Evolutionary conservation across 2,113 vertebrate species (phyloP).

Genomic region (Picathartes gymnocephalus): DNA sequence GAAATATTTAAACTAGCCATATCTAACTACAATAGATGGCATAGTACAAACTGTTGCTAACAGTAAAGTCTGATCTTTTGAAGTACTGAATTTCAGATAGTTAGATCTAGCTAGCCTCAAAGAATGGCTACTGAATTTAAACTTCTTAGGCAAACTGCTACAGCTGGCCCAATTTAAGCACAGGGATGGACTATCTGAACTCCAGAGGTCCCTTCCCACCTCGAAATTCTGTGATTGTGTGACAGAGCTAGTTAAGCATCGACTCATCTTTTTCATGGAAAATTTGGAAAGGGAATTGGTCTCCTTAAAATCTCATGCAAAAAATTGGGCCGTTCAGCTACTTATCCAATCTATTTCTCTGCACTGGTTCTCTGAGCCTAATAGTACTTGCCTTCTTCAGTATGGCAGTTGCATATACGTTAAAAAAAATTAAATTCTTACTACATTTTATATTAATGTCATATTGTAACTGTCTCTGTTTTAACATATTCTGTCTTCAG

Average conservation of each 20-base stretch:
- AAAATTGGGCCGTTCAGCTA: not conserved
- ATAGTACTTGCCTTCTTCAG: not conserved
- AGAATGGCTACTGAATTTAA: not conserved
- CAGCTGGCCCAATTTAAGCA: not conserved
- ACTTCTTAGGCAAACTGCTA: not conserved
- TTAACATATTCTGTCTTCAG: not conserved
- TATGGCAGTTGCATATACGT: not conserved
- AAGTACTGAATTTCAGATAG: not conserved
- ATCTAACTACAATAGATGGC: not conserved
- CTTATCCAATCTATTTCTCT: not conserved
- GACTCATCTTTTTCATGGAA: not conserved
- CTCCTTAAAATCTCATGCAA: not conserved
- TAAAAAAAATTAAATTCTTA: not conserved
- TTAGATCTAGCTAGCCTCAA: not conserved
- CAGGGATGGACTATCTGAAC: not conserved
- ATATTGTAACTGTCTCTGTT: not conserved
- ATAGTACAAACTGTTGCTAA: not conserved
- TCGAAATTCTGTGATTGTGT: not conserved
- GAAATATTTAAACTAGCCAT: slow-evolving; percentile 46
- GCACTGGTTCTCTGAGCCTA: not conserved
- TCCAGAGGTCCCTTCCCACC: not conserved
- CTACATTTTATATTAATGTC: not conserved
- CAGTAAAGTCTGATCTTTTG: not conserved
- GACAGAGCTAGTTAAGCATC: not conserved
- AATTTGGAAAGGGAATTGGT: not conserved